Conservation (phyloP, 1,140 invertebrate species). For the Papilio polytes region DNA sequence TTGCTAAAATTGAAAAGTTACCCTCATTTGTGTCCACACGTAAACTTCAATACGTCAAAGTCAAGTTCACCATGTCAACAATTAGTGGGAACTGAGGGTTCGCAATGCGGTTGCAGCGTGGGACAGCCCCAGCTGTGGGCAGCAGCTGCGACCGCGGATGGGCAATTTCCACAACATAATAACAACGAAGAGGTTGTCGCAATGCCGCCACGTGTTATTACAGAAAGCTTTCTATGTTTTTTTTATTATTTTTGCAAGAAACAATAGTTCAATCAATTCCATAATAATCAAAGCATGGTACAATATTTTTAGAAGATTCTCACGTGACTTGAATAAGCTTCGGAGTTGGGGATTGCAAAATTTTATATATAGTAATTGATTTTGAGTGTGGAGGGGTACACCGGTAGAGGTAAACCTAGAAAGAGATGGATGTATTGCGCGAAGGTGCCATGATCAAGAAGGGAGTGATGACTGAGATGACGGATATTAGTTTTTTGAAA, state of each 20-base stretch:
- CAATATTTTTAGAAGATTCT: too few species aligned
- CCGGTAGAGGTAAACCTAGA: too few species aligned
- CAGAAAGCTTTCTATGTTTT: not conserved
- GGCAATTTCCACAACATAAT: conserved; percentile 27
- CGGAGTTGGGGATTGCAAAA: too few species aligned
- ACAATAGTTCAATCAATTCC: not conserved
- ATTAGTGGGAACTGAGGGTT: not conserved
- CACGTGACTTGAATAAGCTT: too few species aligned
- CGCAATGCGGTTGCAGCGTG: conserved; percentile 19
- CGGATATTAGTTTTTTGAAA: too few species aligned
- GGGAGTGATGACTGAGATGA: too few species aligned
- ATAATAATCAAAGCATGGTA: too few species aligned
- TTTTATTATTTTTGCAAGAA: not conserved
- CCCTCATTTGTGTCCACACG: not conserved
- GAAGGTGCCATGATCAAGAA: too few species aligned
- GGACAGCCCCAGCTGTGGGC: not conserved
- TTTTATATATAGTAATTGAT: too few species aligned
- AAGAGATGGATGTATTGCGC: too few species aligned
- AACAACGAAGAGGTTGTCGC: conserved; percentile 15
- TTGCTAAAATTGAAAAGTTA: not conserved
- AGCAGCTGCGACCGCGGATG: not conserved
- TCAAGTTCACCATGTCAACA: conserved; percentile 36
- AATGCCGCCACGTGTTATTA: not conserved
- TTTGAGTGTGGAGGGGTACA: too few species aligned
- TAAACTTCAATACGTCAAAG: not conserved